phyloP scores from a whole-genome alignment of 2,113 vertebrate species.

The Podocnemis expansa region DNA sequence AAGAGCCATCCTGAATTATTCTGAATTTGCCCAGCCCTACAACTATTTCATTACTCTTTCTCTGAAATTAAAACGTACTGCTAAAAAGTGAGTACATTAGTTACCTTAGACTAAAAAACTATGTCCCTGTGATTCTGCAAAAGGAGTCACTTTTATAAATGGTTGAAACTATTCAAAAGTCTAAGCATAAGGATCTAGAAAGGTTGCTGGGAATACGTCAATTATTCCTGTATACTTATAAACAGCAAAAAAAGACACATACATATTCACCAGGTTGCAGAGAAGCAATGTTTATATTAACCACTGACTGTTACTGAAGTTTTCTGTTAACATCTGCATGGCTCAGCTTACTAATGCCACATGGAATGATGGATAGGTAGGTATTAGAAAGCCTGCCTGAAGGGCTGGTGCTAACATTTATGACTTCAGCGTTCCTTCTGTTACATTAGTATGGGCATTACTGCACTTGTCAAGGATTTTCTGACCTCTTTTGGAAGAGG shows the following conservation, averaged over 20 bases:
- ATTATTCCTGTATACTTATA: conserved; percentile 9
- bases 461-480: background rate
- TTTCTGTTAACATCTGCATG: background rate
- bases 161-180: conserved; percentile 39
- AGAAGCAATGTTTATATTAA: conserved; percentile 22
- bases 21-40: background rate
- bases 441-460: background rate
- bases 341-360: background rate
- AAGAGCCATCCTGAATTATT: background rate
- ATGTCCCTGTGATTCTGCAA: background rate
- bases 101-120: background rate
- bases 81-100: background rate
- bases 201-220: conserved; percentile 35
- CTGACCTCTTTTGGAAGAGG: background rate
- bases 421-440: background rate
- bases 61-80: background rate
- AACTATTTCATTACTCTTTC: background rate
- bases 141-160: background rate
- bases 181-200: conserved; percentile 8
- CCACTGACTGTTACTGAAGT: background rate
- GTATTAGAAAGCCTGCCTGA: background rate
- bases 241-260: conserved; percentile 17
- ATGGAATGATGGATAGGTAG: background rate
- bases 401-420: background rate
- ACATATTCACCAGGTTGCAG: conserved; percentile 43